A percentile compares a stretch with the other conserved stretches of the same genome.
Conservation (phyloP, 1,140 invertebrate species). For the Argopecten irradians region DNA sequence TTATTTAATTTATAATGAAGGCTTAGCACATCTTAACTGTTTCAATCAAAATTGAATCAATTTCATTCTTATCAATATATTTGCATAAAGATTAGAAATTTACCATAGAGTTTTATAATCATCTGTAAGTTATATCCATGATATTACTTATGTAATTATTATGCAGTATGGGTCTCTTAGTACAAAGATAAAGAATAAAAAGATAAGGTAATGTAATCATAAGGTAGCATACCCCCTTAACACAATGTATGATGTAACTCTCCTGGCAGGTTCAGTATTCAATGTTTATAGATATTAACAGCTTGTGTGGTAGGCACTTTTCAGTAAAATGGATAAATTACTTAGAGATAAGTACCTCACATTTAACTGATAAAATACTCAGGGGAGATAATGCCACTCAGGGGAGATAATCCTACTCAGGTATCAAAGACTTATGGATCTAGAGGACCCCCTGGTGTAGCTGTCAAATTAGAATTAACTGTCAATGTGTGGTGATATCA, state of each 20-base stretch:
- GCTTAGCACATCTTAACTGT: no score
- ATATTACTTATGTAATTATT: no score
- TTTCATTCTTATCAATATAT: no score
- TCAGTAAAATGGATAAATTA: background rate
- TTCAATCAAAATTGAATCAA: no score
- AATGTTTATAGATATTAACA: background rate
- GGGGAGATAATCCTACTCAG: background rate
- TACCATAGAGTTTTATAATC: no score
- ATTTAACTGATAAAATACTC: background rate
- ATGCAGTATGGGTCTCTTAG: no score
- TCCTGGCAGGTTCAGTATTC: background rate
- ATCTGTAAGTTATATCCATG: no score
- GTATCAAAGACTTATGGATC: background rate
- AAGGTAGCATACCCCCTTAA: background rate
- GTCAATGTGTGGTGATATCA: background rate
- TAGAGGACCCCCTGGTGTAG: background rate
- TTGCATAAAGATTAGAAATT: no score
- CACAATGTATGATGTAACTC: background rate
- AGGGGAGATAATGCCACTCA: background rate
- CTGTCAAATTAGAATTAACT: background rate
- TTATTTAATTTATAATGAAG: no score
- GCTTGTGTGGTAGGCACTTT: background rate
- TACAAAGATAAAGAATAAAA: no score
- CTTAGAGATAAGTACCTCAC: background rate
- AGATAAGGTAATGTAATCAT: no score